These are phyloP conservation scores for Thinocorus orbignyianus DNA, from an alignment of 2,113 vertebrate genomes.

Conservation along the genomic window DNA sequence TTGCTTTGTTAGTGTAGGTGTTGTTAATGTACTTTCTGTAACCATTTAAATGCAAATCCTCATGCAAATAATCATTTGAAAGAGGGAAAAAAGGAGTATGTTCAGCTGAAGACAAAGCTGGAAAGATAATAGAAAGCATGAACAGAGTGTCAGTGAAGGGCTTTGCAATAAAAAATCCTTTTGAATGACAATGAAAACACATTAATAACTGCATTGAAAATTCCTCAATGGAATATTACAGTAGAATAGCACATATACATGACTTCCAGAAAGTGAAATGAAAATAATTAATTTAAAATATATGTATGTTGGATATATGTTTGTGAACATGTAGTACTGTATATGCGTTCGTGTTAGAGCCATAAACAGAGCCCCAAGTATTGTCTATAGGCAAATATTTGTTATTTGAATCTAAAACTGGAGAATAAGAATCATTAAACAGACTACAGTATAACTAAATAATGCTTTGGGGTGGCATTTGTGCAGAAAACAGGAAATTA, in stretches of 20 bases:
- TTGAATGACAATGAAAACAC: conserved; percentile 48
- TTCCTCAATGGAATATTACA: conserved; percentile 51
- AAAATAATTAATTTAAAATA: conserved; percentile 41
- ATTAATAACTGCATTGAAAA: conserved; percentile 45
- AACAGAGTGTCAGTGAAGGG: conserved; percentile 55
- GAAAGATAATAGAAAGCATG: conserved; percentile 59
- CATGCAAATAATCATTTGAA: conserved; percentile 73
- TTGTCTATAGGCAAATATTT: conserved; percentile 9
- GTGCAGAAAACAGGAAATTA: conserved; percentile 55
- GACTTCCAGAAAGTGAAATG: conserved; percentile 57
- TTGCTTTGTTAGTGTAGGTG: conserved; percentile 68
- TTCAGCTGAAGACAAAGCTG: conserved; percentile 72
- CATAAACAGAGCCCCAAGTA: neutral
- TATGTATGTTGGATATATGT: neutral
- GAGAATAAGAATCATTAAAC: conserved; percentile 30
- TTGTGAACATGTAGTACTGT: neutral
- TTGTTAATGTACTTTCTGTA: conserved; percentile 71
- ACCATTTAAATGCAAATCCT: conserved; percentile 81
- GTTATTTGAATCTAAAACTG: conserved; percentile 21
- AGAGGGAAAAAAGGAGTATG: conserved; percentile 22
- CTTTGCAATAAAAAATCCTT: conserved; percentile 48
- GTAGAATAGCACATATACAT: conserved; percentile 8
- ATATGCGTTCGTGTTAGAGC: neutral
- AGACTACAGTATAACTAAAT: conserved; percentile 10
- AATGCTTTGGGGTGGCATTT: conserved; percentile 26